A percentile compares a stretch with the other conserved stretches of the same genome.
Conservation (phyloP, 2,797 vertebrate genomes). For the Melanotaenia maccullochi region DNA sequence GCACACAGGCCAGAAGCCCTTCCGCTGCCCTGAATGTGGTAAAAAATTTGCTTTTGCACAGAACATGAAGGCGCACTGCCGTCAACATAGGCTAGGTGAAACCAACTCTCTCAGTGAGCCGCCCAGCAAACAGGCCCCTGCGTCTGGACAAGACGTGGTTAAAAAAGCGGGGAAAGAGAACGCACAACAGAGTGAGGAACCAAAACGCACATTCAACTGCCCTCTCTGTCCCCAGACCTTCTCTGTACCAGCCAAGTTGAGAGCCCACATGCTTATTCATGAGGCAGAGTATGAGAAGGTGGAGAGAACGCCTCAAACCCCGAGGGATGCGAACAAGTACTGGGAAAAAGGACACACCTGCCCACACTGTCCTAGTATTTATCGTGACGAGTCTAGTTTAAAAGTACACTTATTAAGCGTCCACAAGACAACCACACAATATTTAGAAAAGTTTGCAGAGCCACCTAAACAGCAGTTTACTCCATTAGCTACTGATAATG, state of each 20-base stretch:
- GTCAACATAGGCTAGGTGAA: slow-evolving; percentile 77
- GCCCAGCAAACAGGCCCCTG: slow-evolving; percentile 36
- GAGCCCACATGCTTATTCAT: slow-evolving; percentile 83
- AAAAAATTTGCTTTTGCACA: slow-evolving; percentile 84
- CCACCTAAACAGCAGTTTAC: slow-evolving; percentile 45
- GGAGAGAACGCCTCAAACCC: slow-evolving; percentile 49
- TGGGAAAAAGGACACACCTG: slow-evolving; percentile 76
- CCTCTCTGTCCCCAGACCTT: slow-evolving; percentile 80
- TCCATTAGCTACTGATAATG: slow-evolving; percentile 49
- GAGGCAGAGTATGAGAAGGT: slow-evolving; percentile 79
- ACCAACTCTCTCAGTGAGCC: slow-evolving; percentile 35
- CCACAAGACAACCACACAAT: slow-evolving; percentile 70
- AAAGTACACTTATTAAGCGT: slow-evolving; percentile 73
- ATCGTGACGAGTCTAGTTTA: slow-evolving; percentile 73
- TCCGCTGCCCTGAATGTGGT: slow-evolving; percentile 83
- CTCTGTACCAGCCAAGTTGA: slow-evolving; percentile 70
- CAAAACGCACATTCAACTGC: slow-evolving; percentile 73
- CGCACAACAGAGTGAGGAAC: slow-evolving; percentile 57
- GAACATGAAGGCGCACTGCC: slow-evolving; percentile 85
- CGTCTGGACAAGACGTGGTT: slow-evolving; percentile 35
- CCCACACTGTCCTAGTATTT: slow-evolving; percentile 78
- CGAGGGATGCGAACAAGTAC: slow-evolving; percentile 46
- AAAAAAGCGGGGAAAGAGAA: slow-evolving; percentile 74
- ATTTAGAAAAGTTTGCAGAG: slow-evolving; percentile 60
- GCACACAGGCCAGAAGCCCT: slow-evolving; percentile 86